Conservation (phyloP, 2,113 vertebrate genomes). For the Zosterops hypoxanthus region DNA sequence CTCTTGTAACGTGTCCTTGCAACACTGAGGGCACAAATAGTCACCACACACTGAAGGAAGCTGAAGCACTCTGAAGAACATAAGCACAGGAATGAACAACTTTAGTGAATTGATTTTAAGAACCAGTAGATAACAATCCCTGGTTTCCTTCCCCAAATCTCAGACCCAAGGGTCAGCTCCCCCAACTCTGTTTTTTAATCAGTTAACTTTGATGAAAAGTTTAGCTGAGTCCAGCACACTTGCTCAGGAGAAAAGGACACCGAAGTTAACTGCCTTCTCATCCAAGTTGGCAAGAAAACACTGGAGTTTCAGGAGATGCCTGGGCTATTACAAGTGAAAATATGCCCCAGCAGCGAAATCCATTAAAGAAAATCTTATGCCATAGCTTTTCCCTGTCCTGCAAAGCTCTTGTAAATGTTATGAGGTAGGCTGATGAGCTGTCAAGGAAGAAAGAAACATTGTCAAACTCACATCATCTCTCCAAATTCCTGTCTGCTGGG, state of each 20-base stretch:
- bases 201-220: neutral
- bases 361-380: neutral
- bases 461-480: neutral
- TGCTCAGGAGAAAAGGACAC: neutral
- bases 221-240: neutral
- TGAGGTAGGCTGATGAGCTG: neutral
- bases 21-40: neutral
- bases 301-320: neutral
- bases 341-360: neutral
- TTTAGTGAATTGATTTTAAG: neutral
- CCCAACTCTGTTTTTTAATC: neutral
- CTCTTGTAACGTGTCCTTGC: rapidly evolving
- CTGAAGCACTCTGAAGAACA: neutral
- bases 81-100: neutral
- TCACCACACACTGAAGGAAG: neutral
- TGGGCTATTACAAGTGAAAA: neutral
- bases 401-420: neutral
- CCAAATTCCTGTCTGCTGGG: neutral
- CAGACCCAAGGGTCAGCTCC: neutral
- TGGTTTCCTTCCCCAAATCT: neutral
- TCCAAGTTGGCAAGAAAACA: neutral
- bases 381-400: neutral
- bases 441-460: neutral
- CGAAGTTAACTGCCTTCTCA: neutral
- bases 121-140: neutral